Percentiles rank a stretch among this genome's conserved stretches.
Evolutionary conservation across 2,888 invertebrate genomes (phyloP).

Genomic region (Ptychoptera albimana): DNA sequence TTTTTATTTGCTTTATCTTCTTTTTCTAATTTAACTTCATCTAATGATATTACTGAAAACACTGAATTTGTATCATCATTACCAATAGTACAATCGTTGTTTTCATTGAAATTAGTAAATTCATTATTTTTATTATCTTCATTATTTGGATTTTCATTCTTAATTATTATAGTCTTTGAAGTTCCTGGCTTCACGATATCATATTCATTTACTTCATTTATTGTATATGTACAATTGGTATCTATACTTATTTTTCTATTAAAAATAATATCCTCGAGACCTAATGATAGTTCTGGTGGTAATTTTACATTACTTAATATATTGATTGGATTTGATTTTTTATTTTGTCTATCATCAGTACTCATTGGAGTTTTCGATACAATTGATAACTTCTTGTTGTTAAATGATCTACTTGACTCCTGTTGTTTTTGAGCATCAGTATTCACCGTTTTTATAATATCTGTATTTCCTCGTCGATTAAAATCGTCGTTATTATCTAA

Average conservation of each 20-base stretch:
- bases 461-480: no score
- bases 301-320: conserved; percentile 29
- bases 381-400: no score
- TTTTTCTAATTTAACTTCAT: neutral
- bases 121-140: neutral
- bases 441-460: no score
- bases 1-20: neutral
- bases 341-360: no score
- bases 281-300: conserved; percentile 6
- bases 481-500: no score
- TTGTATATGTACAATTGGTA: neutral
- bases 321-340: no score
- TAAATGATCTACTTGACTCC: no score
- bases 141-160: neutral
- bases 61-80: no score
- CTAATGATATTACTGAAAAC: no score
- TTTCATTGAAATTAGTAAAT: neutral
- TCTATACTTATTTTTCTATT: neutral
- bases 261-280: conserved; percentile 8
- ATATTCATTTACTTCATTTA: neutral
- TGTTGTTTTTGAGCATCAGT: no score
- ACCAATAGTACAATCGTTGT: neutral
- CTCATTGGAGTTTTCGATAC: no score
- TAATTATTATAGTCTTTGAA: neutral
- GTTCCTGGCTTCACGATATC: neutral